phyloP scores from a whole-genome alignment of 2,113 vertebrate species.

The Atherinomorus stipes region DNA sequence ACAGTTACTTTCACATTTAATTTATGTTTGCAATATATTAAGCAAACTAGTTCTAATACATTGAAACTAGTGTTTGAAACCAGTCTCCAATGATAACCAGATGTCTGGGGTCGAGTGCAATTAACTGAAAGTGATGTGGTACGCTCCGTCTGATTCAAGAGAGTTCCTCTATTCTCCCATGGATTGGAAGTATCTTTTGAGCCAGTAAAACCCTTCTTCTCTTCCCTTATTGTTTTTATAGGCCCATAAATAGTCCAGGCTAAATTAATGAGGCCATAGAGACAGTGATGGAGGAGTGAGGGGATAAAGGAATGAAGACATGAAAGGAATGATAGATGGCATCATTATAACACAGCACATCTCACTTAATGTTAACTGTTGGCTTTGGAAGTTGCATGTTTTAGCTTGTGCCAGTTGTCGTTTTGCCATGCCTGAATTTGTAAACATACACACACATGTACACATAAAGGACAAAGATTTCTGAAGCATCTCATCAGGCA shows the following conservation, averaged over 20 bases:
- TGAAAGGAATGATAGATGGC: slow-evolving; percentile 81
- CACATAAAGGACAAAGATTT: slow-evolving; percentile 38
- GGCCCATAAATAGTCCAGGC: slow-evolving; percentile 74
- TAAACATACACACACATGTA: slow-evolving; percentile 39
- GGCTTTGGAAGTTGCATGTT: slow-evolving; percentile 72
- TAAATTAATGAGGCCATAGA: slow-evolving; percentile 78
- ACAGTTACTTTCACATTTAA: neutral
- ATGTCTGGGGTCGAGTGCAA: slow-evolving; percentile 69
- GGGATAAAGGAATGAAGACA: slow-evolving; percentile 72
- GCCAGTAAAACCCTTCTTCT: slow-evolving; percentile 65
- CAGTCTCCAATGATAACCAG: slow-evolving; percentile 77
- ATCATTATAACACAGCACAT: slow-evolving; percentile 79
- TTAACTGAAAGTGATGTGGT: slow-evolving; percentile 68
- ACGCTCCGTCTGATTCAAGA: slow-evolving; percentile 51
- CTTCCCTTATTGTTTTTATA: slow-evolving; percentile 75
- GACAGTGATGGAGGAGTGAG: slow-evolving; percentile 70
- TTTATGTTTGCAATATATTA: slow-evolving; percentile 11
- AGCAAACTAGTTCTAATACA: slow-evolving; percentile 15
- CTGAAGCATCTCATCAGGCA: slow-evolving; percentile 22
- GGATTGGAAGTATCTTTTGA: slow-evolving; percentile 47
- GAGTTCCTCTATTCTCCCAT: slow-evolving; percentile 64
- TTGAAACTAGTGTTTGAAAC: slow-evolving; percentile 43
- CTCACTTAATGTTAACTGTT: slow-evolving; percentile 78
- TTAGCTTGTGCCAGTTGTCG: slow-evolving; percentile 52
- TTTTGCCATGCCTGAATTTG: slow-evolving; percentile 35